Base-by-base conservation (phyloP, 2,888 invertebrate species). In the Embidobia sp. region DNA sequence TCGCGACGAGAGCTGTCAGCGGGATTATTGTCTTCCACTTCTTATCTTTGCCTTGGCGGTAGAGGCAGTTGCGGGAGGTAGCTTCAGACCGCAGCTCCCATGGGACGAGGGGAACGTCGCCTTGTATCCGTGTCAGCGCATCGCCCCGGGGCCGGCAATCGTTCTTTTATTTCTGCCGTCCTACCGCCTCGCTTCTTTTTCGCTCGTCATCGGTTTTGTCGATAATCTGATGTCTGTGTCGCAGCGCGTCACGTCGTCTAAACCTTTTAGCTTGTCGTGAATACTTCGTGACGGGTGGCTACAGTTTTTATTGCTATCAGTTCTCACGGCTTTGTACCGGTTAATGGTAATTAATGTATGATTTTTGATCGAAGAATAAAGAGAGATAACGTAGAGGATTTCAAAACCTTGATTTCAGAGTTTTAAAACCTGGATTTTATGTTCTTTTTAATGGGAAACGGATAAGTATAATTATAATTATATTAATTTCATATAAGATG, bases 11-110 rank as follows among this genome's bases (percentile, higher is more conserved):
- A 66, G 78, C 87, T 87, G 89, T 89, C 89, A 89, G 88, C 83
- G 82, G 88, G 88, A 89, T 89, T 89, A 89, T 89, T 89, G 89
- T 89, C 89, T 86, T 85, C 83, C 83, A 83, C 83, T 86, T 88
- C 87, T 88, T 88, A 88, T 88, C 86, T 84, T 79, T 80, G 81
- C 59, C 77, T 69, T 75, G 27, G 46, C 80, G 81, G 77, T 63
- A 40, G 61, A 77, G 79, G 80, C 78, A 78, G 63, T 57, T 69
- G 48, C 37, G 27, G 61, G 53, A 78, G 73, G 70, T 57, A 73
- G 22, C 22, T 22, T 6, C 6, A 31, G 82, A 59, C 70, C 74
- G 72, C 78, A 67, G 33, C 27, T 83, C 85, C 82, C 85, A 10
- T 5, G 84, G 78, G 85, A 85, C 77, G 55, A 18, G 76, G 83